Conservation (phyloP, 2,113 vertebrate genomes). For the Spheniscus mendiculus region DNA sequence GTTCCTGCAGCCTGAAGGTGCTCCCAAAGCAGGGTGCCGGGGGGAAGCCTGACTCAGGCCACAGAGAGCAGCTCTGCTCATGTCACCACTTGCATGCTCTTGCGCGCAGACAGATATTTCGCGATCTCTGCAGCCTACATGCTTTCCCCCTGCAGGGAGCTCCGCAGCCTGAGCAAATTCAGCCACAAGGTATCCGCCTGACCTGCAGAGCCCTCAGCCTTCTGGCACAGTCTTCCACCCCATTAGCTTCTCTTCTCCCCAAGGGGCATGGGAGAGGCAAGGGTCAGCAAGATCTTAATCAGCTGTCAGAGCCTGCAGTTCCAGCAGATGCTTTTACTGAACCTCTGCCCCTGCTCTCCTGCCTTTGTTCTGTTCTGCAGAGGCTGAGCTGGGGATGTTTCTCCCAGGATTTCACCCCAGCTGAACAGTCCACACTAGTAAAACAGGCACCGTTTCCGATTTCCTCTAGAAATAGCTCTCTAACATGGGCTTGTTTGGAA, state of each 20-base stretch:
- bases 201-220: background rate
- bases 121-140: rapidly evolving
- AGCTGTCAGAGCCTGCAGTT: background rate
- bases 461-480: background rate
- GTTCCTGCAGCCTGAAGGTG: background rate
- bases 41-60: background rate
- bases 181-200: background rate
- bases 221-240: background rate
- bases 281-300: background rate
- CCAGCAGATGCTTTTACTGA: background rate
- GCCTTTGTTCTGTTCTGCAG: background rate
- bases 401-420: background rate
- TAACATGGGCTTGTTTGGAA: background rate
- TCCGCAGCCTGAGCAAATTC: background rate
- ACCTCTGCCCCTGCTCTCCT: background rate
- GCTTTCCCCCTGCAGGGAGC: background rate
- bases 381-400: background rate
- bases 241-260: background rate
- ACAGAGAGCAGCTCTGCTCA: background rate
- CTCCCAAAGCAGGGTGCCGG: background rate
- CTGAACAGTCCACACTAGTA: background rate
- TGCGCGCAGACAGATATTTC: background rate
- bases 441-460: background rate
- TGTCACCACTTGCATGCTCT: background rate
- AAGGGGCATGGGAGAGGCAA: rapidly evolving